Evolutionary conservation across 2,113 vertebrate species (phyloP).

Genomic region (Spea multiplicata): DNA sequence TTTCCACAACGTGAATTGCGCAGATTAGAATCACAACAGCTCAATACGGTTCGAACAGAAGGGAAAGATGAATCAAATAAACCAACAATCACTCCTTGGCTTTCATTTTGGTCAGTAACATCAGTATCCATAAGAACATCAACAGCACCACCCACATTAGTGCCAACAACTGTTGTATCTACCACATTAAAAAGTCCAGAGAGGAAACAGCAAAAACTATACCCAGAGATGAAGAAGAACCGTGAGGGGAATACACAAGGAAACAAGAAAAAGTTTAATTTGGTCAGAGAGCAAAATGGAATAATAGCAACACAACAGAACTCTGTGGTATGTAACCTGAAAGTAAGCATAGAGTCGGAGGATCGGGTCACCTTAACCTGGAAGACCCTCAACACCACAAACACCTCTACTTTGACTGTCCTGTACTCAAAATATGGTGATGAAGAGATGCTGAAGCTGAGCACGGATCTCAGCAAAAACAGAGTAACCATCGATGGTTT

Average conservation of each 20-base stretch:
- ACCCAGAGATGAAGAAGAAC: slow-evolving; percentile 55
- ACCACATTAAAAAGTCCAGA: slow-evolving; percentile 15
- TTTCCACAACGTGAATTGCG: slow-evolving; percentile 56
- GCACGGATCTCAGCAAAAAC: slow-evolving; percentile 72
- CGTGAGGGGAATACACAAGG: slow-evolving; percentile 55
- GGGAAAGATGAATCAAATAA: slow-evolving; percentile 39
- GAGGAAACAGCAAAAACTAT: slow-evolving; percentile 55
- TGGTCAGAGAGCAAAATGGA: slow-evolving; percentile 58
- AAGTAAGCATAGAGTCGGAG: slow-evolving; percentile 74
- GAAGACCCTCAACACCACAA: slow-evolving; percentile 65
- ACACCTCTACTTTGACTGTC: slow-evolving; percentile 68
- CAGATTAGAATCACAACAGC: slow-evolving; percentile 40
- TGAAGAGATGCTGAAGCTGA: slow-evolving; percentile 74
- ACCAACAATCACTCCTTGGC: slow-evolving; percentile 36
- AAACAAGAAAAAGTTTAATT: slow-evolving; percentile 57
- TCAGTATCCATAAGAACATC: slow-evolving; percentile 38
- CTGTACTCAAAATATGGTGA: slow-evolving; percentile 85
- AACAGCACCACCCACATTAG: slow-evolving; percentile 20
- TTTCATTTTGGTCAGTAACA: slow-evolving; percentile 35
- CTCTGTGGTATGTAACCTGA: slow-evolving; percentile 68
- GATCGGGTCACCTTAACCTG: slow-evolving; percentile 84
- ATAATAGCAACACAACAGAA: slow-evolving; percentile 48
- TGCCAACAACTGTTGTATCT: slow-evolving; percentile 46
- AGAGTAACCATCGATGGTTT: slow-evolving; percentile 82
- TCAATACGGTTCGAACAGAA: slow-evolving; percentile 48